Evolutionary conservation across 2,113 vertebrate genomes (phyloP).

Genomic region (Chelonoidis abingdonii): DNA sequence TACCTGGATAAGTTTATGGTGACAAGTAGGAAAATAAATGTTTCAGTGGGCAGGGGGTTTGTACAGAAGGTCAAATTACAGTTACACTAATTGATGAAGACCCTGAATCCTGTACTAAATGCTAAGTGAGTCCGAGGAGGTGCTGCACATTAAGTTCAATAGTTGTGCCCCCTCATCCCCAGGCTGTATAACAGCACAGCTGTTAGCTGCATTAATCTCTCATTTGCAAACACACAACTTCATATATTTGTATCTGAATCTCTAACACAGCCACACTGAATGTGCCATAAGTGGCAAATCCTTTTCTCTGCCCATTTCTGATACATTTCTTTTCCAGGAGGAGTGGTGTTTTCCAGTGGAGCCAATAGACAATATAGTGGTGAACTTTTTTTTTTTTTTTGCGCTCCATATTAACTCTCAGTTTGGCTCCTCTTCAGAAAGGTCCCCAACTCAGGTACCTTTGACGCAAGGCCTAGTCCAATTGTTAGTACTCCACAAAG

Average conservation of each 20-base stretch:
- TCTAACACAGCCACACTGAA: not conserved
- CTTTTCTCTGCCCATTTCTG: not conserved
- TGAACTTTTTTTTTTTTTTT: not conserved
- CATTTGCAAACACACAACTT: not conserved
- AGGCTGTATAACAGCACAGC: not conserved
- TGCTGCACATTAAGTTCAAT: not conserved
- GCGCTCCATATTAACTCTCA: not conserved
- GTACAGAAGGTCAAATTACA: conserved; percentile 9
- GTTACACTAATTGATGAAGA: conserved; percentile 16
- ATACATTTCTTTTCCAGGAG: not conserved
- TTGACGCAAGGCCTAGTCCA: not conserved
- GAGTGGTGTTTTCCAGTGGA: not conserved
- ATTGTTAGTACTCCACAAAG: not conserved
- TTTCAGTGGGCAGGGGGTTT: not conserved
- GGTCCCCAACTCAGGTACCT: not conserved
- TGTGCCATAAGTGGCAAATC: not conserved
- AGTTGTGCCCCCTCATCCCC: not conserved
- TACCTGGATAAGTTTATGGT: not conserved
- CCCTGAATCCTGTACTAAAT: not conserved
- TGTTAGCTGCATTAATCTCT: not conserved
- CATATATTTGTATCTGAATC: not conserved
- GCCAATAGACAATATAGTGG: not conserved
- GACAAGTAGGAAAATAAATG: not conserved
- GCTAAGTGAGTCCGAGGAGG: not conserved
- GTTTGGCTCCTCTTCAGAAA: not conserved